Conservation (phyloP, 2,113 vertebrate genomes). For the Progne subis region DNA sequence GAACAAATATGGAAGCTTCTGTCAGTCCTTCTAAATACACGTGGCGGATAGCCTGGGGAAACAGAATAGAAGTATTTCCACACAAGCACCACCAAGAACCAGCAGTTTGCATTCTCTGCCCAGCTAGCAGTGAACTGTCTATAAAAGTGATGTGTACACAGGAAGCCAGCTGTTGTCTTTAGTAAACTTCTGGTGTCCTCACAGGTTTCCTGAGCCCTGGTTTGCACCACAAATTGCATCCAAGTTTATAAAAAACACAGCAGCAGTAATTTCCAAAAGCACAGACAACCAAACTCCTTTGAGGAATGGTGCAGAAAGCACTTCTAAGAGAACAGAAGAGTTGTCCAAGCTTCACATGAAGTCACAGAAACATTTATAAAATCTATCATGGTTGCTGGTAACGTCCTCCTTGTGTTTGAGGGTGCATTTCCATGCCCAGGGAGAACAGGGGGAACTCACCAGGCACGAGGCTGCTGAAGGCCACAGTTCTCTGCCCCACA, state of each 20-base stretch:
- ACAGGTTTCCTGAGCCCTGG: background rate
- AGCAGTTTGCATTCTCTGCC: background rate
- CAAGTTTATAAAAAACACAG: background rate
- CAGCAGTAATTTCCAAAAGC: background rate
- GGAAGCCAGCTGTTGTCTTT: background rate
- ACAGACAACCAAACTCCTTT: background rate
- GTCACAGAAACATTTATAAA: background rate
- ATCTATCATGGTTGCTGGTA: fast-evolving
- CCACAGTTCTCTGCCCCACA: slow-evolving; percentile 93
- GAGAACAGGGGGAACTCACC: slow-evolving; percentile 74
- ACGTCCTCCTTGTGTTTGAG: background rate
- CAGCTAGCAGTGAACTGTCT: background rate
- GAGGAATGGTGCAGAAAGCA: background rate
- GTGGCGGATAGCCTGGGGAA: slow-evolving; percentile 89
- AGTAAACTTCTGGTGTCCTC: background rate
- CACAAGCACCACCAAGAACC: background rate
- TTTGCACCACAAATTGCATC: background rate
- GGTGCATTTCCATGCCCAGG: background rate
- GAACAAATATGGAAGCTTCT: slow-evolving; percentile 97
- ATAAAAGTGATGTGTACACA: background rate
- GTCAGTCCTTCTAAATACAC: slow-evolving; percentile 95
- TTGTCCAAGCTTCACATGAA: background rate
- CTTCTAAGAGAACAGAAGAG: background rate
- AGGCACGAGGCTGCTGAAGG: slow-evolving; percentile 94
- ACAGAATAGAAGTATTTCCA: background rate